These are phyloP conservation scores for Chrysocyon brachyurus DNA, from an alignment of 2,797 vertebrate genomes.

Conservation along the genomic window DNA sequence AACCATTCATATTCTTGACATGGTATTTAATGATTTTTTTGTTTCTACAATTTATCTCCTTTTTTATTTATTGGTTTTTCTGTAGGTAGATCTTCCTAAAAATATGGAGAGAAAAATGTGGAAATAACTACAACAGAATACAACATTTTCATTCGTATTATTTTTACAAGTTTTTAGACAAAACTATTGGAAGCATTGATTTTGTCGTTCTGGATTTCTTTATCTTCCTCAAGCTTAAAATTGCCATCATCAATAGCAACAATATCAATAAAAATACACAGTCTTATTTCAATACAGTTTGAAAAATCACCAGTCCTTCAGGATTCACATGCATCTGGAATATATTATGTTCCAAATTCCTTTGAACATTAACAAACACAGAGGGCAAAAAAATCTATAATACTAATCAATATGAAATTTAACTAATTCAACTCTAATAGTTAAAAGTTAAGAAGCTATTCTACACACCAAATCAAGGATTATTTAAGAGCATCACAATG, in stretches of 20 bases:
- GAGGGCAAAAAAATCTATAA: slow-evolving; percentile 47
- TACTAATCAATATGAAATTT: slow-evolving; percentile 79
- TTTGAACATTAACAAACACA: slow-evolving; percentile 79
- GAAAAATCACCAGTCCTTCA: slow-evolving; percentile 73
- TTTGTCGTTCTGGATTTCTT: slow-evolving; percentile 67
- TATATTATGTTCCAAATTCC: slow-evolving; percentile 80
- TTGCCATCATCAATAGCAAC: slow-evolving; percentile 13
- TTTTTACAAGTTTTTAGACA: background rate
- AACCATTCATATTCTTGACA: background rate
- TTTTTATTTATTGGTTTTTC: background rate
- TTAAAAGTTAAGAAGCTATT: slow-evolving; percentile 87
- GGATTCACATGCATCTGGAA: slow-evolving; percentile 85
- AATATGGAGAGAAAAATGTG: background rate
- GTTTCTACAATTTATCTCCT: background rate
- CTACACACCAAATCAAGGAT: slow-evolving; percentile 91
- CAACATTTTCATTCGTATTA: background rate
- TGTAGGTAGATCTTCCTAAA: background rate
- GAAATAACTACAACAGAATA: slow-evolving; percentile 38
- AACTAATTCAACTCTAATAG: slow-evolving; percentile 82
- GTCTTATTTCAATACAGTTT: slow-evolving; percentile 54
- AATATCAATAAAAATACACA: background rate
- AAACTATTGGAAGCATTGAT: slow-evolving; percentile 69
- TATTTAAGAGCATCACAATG: slow-evolving; percentile 93
- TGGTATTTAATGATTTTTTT: slow-evolving; percentile 1
- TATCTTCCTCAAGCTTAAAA: slow-evolving; percentile 58